Evolutionary conservation across 2,888 invertebrate species (phyloP).

Genomic region (Erebia aethiops): DNA sequence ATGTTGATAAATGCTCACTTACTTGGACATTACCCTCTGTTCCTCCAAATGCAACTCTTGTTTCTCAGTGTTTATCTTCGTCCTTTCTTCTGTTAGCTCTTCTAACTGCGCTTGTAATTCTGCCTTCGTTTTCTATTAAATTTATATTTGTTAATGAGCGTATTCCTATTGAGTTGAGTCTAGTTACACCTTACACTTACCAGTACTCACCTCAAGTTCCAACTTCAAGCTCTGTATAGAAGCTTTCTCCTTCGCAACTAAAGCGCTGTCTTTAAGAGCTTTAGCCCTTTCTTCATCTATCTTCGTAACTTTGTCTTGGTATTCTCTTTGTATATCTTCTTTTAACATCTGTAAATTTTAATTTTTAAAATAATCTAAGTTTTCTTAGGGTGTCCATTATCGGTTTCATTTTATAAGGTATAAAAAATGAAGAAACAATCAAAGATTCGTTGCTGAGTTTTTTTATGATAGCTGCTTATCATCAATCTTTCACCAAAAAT

Average conservation of each 20-base stretch:
- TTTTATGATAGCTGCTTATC: background rate
- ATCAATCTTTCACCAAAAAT: background rate
- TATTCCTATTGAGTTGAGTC: background rate
- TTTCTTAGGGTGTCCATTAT: background rate
- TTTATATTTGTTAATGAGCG: background rate
- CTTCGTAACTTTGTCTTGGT: constrained; percentile 66
- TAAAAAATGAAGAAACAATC: background rate
- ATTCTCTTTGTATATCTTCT: constrained; percentile 73
- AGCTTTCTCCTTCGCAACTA: constrained; percentile 67
- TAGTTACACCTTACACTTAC: background rate
- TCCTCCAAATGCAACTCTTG: constrained; percentile 74
- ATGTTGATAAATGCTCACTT: constrained; percentile 19
- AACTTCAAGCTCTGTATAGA: constrained; percentile 65
- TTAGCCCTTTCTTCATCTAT: constrained; percentile 70
- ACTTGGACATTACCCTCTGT: constrained; percentile 73
- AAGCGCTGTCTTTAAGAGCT: constrained; percentile 60
- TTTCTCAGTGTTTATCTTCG: constrained; percentile 68
- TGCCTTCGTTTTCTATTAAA: constrained; percentile 69
- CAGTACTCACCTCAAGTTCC: constrained; percentile 65
- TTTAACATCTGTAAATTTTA: constrained; percentile 56
- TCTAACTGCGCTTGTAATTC: constrained; percentile 72
- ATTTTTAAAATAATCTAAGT: background rate
- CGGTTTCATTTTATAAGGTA: background rate
- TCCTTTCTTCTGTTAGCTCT: constrained; percentile 69
- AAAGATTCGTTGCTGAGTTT: background rate